A percentile compares a stretch with the other conserved stretches of the same genome.
These are phyloP conservation scores for Protonibea diacanthus DNA, from an alignment of 2,797 vertebrate species.

Conservation along the genomic window DNA sequence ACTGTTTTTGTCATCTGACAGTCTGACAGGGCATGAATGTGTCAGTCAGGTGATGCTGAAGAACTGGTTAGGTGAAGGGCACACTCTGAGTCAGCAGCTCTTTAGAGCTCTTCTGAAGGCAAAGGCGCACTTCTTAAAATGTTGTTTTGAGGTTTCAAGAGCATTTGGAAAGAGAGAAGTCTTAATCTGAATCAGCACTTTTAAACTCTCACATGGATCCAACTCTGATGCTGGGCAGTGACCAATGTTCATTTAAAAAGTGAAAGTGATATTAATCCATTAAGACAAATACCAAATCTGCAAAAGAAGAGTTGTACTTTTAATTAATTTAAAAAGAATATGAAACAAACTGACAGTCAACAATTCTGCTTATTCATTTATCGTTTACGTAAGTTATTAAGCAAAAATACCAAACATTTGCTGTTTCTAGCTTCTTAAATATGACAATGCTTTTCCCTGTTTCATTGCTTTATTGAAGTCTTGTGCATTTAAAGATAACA, in stretches of 20 bases:
- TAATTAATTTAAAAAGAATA: neutral
- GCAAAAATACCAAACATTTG: neutral
- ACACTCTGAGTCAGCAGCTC: constrained; percentile 4
- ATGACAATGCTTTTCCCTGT: no score
- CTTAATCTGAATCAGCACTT: neutral
- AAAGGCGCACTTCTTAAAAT: neutral
- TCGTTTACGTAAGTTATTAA: neutral
- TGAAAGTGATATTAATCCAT: neutral
- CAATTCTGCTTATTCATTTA: neutral
- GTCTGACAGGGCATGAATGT: neutral
- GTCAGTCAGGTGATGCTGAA: constrained; percentile 58
- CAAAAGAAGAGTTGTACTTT: neutral
- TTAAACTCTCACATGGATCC: neutral
- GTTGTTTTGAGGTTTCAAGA: neutral
- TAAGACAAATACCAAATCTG: neutral
- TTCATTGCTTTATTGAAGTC: neutral
- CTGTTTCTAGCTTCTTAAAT: no score
- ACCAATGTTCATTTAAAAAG: neutral
- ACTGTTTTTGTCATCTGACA: constrained; percentile 46
- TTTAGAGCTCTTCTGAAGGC: neutral
- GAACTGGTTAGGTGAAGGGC: constrained; percentile 57
- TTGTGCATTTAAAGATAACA: neutral
- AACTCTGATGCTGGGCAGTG: neutral
- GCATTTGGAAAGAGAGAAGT: neutral
- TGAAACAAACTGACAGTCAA: neutral